phyloP scores from a whole-genome alignment of 2,797 vertebrate genomes.

The Hippopotamyrus pictus region DNA sequence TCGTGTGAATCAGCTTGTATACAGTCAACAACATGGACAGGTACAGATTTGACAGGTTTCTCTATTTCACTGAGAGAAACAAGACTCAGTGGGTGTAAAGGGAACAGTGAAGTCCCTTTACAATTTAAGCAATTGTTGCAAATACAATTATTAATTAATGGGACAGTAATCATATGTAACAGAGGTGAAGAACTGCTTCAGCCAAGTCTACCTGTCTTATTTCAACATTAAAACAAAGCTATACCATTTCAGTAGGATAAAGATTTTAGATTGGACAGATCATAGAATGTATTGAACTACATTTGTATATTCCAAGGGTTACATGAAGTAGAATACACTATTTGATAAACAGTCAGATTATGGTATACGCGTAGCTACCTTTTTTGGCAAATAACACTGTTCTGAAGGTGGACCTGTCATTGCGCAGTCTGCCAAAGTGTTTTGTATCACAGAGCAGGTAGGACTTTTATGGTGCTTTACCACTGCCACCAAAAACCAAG shows the following conservation, averaged over 20 bases:
- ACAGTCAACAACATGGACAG: slow-evolving; percentile 4
- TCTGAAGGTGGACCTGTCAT: background rate
- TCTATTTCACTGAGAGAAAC: background rate
- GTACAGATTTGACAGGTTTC: background rate
- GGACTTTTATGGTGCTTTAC: background rate
- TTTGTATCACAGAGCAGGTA: background rate
- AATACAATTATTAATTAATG: background rate
- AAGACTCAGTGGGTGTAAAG: background rate
- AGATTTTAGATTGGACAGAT: background rate
- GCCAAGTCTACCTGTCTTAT: background rate
- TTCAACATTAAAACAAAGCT: background rate
- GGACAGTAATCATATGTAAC: background rate
- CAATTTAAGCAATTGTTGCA: background rate
- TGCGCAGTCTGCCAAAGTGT: background rate
- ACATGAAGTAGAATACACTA: background rate
- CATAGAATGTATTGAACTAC: background rate
- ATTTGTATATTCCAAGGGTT: background rate
- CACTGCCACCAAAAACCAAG: background rate
- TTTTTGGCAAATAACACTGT: background rate
- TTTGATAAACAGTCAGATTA: background rate
- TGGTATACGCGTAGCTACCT: background rate
- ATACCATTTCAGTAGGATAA: background rate
- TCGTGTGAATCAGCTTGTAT: background rate
- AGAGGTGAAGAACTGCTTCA: background rate
- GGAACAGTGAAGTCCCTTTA: background rate